Percentiles rank a stretch among this genome's conserved stretches.
These are phyloP conservation scores for Calliscelio sp. DNA, from an alignment of 2,888 invertebrate species.

Conservation along the genomic window DNA sequence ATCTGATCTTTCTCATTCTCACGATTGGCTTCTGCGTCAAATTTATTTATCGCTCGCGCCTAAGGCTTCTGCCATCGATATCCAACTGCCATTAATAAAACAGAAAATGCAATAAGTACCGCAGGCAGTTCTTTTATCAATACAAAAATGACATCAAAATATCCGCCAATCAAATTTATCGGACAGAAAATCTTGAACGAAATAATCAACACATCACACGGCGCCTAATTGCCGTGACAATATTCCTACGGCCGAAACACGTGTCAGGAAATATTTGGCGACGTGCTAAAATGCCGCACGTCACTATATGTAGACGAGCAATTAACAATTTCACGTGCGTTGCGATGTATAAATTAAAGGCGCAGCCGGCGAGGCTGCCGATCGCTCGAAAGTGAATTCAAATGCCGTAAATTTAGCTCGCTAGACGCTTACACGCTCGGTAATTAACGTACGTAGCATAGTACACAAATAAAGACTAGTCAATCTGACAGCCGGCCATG, in stretches of 20 bases:
- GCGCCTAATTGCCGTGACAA: slow-evolving; percentile 1
- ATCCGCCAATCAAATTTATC: not conserved
- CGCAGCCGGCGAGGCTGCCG: slow-evolving; percentile 32
- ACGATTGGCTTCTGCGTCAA: slow-evolving; percentile 47
- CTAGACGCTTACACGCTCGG: slow-evolving; percentile 60
- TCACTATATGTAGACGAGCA: slow-evolving; percentile 48
- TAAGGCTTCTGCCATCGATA: slow-evolving; percentile 46
- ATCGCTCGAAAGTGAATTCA: slow-evolving; percentile 55
- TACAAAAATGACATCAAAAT: not conserved
- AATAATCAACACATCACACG: slow-evolving; percentile 11
- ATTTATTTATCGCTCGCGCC: slow-evolving; percentile 52
- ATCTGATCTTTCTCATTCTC: slow-evolving; percentile 49
- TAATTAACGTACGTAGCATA: slow-evolving; percentile 62
- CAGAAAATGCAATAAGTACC: not conserved
- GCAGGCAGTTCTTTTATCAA: not conserved
- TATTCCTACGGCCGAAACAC: slow-evolving; percentile 17
- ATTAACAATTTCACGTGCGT: slow-evolving; percentile 64
- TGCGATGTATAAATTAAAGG: slow-evolving; percentile 61
- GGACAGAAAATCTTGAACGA: not conserved
- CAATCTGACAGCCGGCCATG: slow-evolving; percentile 52
- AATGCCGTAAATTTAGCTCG: slow-evolving; percentile 62
- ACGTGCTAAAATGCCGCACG: slow-evolving; percentile 22
- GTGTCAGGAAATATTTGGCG: slow-evolving; percentile 42
- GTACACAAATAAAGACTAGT: slow-evolving; percentile 65
- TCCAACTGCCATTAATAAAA: slow-evolving; percentile 16